These are phyloP conservation scores for Oriolus oriolus DNA, from an alignment of 2,113 vertebrate genomes.

Conservation along the genomic window DNA sequence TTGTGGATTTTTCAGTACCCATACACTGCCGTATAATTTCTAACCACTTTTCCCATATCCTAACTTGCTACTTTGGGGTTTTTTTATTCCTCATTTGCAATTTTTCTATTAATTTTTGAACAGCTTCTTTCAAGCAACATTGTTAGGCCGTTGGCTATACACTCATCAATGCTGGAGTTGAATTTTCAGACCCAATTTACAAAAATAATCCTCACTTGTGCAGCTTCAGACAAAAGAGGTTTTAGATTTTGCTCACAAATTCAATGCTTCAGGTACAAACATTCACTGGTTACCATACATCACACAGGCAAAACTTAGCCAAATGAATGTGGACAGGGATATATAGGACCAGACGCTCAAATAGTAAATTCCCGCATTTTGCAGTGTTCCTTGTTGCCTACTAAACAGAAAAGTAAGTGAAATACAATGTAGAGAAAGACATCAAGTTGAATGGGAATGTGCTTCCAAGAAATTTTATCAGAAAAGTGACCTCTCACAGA, in stretches of 20 bases:
- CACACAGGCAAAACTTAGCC: neutral
- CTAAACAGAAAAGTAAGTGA: neutral
- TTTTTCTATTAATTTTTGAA: neutral
- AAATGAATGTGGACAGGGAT: neutral
- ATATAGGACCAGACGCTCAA: neutral
- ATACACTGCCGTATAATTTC: neutral
- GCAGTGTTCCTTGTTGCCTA: neutral
- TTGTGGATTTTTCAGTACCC: neutral
- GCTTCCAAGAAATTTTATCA: neutral
- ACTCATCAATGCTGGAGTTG: neutral
- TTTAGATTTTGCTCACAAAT: neutral
- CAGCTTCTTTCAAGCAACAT: neutral
- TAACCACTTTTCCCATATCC: neutral
- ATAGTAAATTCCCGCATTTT: neutral
- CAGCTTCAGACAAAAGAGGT: neutral
- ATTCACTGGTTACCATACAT: neutral
- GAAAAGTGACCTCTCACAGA: neutral
- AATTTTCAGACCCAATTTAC: neutral
- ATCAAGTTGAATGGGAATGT: neutral
- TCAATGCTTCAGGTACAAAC: neutral
- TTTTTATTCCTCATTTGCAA: neutral
- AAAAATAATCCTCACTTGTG: neutral
- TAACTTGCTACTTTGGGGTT: neutral
- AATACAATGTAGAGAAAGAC: neutral
- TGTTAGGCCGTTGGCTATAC: neutral